Conservation (phyloP, 2,888 invertebrate species). For the Nomada ferruginata region DNA sequence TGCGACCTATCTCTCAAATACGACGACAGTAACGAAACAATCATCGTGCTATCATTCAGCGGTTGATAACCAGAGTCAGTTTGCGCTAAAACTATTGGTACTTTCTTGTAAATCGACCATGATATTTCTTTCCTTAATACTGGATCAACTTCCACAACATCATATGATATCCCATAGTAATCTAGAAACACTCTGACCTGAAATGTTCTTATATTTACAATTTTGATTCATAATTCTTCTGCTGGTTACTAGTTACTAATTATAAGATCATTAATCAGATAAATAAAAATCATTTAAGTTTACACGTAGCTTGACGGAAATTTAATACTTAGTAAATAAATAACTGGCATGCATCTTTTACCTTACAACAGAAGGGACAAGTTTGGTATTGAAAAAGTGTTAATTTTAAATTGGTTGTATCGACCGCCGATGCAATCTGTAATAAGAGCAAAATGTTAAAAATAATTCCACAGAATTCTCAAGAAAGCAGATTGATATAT, state of each 20-base stretch:
- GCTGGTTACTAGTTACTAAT: too few relatives aligned
- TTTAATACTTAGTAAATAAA: background rate
- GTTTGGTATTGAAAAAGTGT: conserved; percentile 98
- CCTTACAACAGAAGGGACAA: conserved; percentile 99
- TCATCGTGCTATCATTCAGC: conserved; percentile 96
- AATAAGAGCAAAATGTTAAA: conserved; percentile 3
- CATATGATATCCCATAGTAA: conserved; percentile 96
- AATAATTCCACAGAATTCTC: background rate
- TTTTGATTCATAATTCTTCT: background rate
- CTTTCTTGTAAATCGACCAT: conserved; percentile 98
- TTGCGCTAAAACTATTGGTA: conserved; percentile 94
- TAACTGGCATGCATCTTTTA: conserved; percentile 75
- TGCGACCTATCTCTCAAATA: conserved; percentile 87
- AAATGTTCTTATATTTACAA: conserved; percentile 29
- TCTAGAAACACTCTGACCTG: conserved; percentile 92
- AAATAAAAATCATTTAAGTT: background rate
- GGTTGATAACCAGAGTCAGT: conserved; percentile 91
- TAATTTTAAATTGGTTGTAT: conserved; percentile 90
- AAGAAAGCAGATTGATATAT: background rate
- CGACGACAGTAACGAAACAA: conserved; percentile 94
- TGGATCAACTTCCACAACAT: conserved; percentile 98
- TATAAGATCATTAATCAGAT: background rate
- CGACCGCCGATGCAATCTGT: conserved; percentile 88
- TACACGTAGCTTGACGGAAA: background rate
- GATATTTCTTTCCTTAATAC: conserved; percentile 95